Percentiles rank a stretch among this genome's conserved stretches.
phyloP scores from a whole-genome alignment of 2,797 vertebrate genomes.

The Echiichthys vipera region DNA sequence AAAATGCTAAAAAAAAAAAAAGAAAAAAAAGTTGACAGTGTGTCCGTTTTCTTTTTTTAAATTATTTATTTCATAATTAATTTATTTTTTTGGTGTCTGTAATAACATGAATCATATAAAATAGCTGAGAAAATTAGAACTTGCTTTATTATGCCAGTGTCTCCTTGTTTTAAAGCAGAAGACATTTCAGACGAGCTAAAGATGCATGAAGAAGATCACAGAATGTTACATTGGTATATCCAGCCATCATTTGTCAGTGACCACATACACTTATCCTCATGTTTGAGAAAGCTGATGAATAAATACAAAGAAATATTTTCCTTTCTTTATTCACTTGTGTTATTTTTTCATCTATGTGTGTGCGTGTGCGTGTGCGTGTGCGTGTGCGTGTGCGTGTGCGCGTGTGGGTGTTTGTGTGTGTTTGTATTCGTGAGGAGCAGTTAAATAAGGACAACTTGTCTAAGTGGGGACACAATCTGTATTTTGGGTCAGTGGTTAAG shows the following conservation, averaged over 20 bases:
- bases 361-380: background rate
- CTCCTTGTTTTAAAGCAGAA: conserved; percentile 51
- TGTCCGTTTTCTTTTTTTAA: conserved; percentile 44
- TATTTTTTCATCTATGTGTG: conserved; percentile 22
- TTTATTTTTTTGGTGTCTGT: conserved; percentile 46
- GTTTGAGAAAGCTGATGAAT: conserved; percentile 74
- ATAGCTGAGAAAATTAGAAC: conserved; percentile 31
- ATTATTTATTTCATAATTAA: conserved; percentile 82
- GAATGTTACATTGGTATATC: conserved; percentile 62
- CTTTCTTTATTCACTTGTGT: conserved; percentile 67
- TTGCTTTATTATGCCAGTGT: conserved; percentile 61
- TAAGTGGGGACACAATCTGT: too few species aligned
- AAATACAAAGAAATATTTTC: conserved; percentile 83
- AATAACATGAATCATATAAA: conserved; percentile 47
- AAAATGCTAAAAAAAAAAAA: conserved; percentile 51
- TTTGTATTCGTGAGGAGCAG: background rate
- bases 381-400: background rate
- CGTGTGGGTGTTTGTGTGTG: background rate
- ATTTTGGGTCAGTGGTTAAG: too few species aligned
- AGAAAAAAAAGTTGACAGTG: conserved; percentile 29
- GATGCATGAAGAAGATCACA: conserved; percentile 77
- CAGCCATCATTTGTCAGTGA: conserved; percentile 54
- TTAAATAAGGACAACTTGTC: too few species aligned
- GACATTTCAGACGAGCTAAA: conserved; percentile 59
- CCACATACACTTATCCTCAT: conserved; percentile 33